A percentile compares a stretch with the other conserved stretches of the same genome.
Evolutionary conservation across 1,140 invertebrate genomes (phyloP).

Genomic region (Cydia strobilella): DNA sequence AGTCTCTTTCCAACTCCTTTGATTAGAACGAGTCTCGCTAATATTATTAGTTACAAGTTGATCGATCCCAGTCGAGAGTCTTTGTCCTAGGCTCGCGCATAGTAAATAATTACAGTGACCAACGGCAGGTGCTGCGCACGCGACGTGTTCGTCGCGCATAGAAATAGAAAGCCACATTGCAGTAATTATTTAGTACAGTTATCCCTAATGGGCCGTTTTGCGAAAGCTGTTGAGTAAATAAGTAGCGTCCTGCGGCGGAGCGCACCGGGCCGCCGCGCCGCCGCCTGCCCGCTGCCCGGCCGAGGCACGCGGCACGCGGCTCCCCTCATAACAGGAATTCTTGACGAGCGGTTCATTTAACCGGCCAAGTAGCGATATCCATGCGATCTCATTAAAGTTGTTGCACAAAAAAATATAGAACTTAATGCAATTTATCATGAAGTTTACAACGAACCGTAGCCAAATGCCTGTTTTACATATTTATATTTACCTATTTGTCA

Average conservation of each 20-base stretch:
- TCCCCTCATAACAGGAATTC: slow-evolving; percentile 50
- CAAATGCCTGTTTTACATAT: slow-evolving; percentile 15
- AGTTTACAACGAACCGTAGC: not conserved
- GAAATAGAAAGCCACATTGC: slow-evolving; percentile 79
- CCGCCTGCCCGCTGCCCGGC: slow-evolving; percentile 36
- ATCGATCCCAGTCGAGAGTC: slow-evolving; percentile 50
- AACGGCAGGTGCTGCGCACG: slow-evolving; percentile 75
- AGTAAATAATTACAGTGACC: slow-evolving; percentile 79
- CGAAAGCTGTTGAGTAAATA: slow-evolving; percentile 78
- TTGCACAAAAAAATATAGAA: slow-evolving; percentile 13
- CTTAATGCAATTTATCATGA: slow-evolving; percentile 26
- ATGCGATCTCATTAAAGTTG: slow-evolving; percentile 19
- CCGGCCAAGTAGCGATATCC: slow-evolving; percentile 22
- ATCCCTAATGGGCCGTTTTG: slow-evolving; percentile 77
- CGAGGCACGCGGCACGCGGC: slow-evolving; percentile 18
- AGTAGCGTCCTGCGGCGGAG: slow-evolving; percentile 68
- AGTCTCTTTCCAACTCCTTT: too few species aligned
- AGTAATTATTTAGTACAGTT: slow-evolving; percentile 80
- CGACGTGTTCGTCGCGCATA: slow-evolving; percentile 57
- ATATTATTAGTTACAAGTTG: too few species aligned
- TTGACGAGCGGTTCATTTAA: slow-evolving; percentile 34
- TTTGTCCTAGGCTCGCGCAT: slow-evolving; percentile 79
- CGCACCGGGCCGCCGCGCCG: slow-evolving; percentile 45
- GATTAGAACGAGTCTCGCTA: too few species aligned
- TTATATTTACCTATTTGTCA: slow-evolving; percentile 22